Percentiles rank a stretch among this genome's conserved stretches.
Evolutionary conservation across 2,113 vertebrate genomes (phyloP).

Genomic region (Rhinolophus sinicus): DNA sequence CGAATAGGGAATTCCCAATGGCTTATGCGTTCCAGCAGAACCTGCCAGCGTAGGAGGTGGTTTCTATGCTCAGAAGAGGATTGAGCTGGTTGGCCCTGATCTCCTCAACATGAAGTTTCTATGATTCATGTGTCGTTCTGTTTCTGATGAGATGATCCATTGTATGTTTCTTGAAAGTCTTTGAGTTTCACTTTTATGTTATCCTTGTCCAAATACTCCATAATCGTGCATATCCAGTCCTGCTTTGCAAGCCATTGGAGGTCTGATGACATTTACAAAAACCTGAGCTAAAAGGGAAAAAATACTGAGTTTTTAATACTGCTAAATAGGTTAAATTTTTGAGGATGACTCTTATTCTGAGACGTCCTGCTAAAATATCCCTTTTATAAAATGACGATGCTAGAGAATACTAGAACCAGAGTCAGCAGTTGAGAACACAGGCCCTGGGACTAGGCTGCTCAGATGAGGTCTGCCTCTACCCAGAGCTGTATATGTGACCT

Average conservation of each 20-base stretch:
- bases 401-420: not conserved
- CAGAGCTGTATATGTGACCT: accelerated
- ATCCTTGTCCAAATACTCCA: not conserved
- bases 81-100: not conserved
- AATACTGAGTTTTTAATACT: not conserved
- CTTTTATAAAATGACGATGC: not conserved
- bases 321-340: not conserved
- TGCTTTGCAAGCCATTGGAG: not conserved
- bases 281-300: not conserved
- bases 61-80: not conserved
- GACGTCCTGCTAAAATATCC: not conserved
- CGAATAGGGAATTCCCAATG: not conserved
- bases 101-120: not conserved
- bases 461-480: not conserved
- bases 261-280: not conserved
- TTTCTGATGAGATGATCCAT: not conserved
- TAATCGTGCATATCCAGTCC: not conserved
- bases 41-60: not conserved
- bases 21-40: not conserved
- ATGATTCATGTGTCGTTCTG: not conserved
- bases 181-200: not conserved
- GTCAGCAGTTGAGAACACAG: not conserved
- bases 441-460: not conserved
- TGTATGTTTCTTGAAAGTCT: not conserved
- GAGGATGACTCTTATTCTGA: not conserved